Evolutionary conservation across 2,888 invertebrate genomes (phyloP).

Genomic region (Lithophane semibrunnea): DNA sequence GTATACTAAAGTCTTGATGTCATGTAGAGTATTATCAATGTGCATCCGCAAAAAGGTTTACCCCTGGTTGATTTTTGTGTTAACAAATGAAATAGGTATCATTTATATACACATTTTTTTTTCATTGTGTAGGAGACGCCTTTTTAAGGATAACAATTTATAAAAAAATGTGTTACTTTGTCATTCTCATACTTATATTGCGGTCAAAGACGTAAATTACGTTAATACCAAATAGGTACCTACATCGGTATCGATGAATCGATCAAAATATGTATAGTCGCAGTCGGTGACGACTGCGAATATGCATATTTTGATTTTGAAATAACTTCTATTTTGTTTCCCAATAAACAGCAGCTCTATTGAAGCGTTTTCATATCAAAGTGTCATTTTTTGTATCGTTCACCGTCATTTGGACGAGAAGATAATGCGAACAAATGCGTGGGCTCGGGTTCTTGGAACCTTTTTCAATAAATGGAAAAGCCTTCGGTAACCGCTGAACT

Average conservation of each 20-base stretch:
- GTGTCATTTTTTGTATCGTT: conserved; percentile 52
- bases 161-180: not conserved
- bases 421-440: conserved; percentile 45
- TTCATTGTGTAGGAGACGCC: too few species aligned
- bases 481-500: conserved; percentile 46
- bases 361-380: conserved; percentile 53
- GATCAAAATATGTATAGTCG: too few species aligned
- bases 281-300: too few species aligned
- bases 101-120: not conserved
- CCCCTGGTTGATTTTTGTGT: not conserved
- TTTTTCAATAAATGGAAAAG: conserved; percentile 40
- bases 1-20: not conserved
- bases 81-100: too few species aligned
- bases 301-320: conserved; percentile 3
- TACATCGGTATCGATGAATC: not conserved
- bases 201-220: not conserved
- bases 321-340: conserved; percentile 26
- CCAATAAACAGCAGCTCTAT: conserved; percentile 46
- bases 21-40: not conserved
- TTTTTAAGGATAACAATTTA: not conserved
- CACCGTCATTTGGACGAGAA: conserved; percentile 47
- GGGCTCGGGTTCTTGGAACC: conserved; percentile 20
- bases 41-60: not conserved
- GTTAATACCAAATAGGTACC: conserved; percentile 3
- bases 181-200: not conserved